Conservation (phyloP, 2,113 vertebrate species). For the Oncorhynchus gorbuscha region DNA sequence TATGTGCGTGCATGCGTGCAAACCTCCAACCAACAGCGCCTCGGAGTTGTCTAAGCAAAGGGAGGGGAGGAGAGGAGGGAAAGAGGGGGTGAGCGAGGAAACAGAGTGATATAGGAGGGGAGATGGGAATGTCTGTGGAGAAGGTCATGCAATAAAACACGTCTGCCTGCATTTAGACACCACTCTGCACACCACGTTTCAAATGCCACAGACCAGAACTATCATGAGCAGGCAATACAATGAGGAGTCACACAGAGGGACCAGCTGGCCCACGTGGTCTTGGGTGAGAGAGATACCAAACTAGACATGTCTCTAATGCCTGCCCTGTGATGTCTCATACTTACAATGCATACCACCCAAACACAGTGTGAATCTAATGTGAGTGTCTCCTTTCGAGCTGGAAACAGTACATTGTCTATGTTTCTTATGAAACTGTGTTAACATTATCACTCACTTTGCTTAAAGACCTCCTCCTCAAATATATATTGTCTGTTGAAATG, state of each 20-base stretch:
- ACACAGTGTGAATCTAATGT: slow-evolving; percentile 2
- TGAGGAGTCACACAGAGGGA: slow-evolving; percentile 18
- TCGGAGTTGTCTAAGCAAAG: slow-evolving; percentile 3
- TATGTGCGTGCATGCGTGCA: background rate
- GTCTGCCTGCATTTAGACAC: slow-evolving; percentile 57
- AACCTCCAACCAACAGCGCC: background rate
- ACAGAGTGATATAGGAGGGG: background rate
- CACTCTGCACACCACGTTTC: slow-evolving; percentile 4
- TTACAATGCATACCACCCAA: slow-evolving; percentile 1
- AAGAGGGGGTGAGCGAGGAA: background rate
- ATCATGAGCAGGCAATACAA: slow-evolving; percentile 32
- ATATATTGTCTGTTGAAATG: too few species aligned
- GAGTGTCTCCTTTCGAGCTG: background rate
- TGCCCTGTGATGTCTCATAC: slow-evolving; percentile 11
- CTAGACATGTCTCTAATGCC: background rate
- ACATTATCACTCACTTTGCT: too few species aligned
- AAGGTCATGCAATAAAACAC: slow-evolving; percentile 60
- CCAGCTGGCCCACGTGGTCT: background rate
- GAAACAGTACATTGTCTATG: background rate
- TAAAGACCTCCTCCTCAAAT: too few species aligned
- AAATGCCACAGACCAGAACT: slow-evolving; percentile 48
- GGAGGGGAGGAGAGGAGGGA: background rate
- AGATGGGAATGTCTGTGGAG: slow-evolving; percentile 34
- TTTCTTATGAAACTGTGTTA: background rate
- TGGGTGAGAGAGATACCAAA: background rate